phyloP scores from a whole-genome alignment of 2,888 invertebrate genomes.

The Clusia tigrina region DNA sequence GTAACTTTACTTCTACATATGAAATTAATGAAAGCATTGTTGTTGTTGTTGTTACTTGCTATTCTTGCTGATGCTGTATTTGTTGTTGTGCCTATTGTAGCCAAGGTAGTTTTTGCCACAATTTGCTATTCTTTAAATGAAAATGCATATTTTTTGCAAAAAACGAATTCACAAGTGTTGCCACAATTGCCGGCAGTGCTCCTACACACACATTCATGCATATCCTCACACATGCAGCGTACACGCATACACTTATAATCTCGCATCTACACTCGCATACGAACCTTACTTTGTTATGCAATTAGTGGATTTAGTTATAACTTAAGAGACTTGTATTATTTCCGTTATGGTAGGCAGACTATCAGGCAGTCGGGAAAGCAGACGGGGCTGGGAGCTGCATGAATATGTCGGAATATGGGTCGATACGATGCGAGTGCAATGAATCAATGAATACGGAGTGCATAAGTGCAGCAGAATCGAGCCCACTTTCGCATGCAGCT shows the following conservation, averaged over 20 bases:
- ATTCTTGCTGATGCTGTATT: background rate
- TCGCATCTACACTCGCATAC: constrained; percentile 29
- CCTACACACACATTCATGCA: constrained; percentile 18
- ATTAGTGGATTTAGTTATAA: constrained; percentile 57
- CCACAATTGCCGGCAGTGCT: constrained; percentile 6
- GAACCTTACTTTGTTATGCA: constrained; percentile 59
- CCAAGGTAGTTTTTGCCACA: no score
- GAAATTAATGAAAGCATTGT: background rate
- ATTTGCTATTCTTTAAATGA: constrained; percentile 15
- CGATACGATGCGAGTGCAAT: constrained; percentile 38
- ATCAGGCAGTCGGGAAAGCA: no score
- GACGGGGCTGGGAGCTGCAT: background rate
- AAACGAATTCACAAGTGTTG: constrained; percentile 20
- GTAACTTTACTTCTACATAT: background rate
- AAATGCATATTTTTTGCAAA: constrained; percentile 14
- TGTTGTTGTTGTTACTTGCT: background rate
- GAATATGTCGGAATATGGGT: constrained; percentile 35
- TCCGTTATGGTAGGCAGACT: no score
- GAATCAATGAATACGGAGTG: constrained; percentile 31
- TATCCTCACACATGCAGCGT: constrained; percentile 35
- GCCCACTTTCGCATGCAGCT: no score
- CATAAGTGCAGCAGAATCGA: no score
- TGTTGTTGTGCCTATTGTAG: no score
- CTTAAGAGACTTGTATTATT: constrained; percentile 29
- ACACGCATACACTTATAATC: constrained; percentile 31